phyloP scores from a whole-genome alignment of 2,113 vertebrate genomes.

The Eulacestoma nigropectus region DNA sequence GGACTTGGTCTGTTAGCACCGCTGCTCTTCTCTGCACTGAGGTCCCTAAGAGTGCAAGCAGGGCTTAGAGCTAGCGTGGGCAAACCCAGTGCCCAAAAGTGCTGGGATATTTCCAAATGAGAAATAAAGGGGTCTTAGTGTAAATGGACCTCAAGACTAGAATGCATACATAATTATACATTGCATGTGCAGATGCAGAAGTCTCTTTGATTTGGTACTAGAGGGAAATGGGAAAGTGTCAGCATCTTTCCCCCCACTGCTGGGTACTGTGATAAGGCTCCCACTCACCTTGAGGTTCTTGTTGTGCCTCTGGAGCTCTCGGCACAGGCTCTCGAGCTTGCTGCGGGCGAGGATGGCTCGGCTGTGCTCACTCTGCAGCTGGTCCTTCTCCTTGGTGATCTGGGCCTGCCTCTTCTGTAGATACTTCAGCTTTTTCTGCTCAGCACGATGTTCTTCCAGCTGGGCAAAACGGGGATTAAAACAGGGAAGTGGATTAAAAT shows the following conservation, averaged over 20 bases:
- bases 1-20: neutral
- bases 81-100: neutral
- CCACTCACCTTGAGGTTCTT: slow-evolving; percentile 81
- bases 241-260: neutral
- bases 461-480: neutral
- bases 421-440: slow-evolving; percentile 77
- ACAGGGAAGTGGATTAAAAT: neutral
- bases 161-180: neutral
- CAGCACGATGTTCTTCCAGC: slow-evolving; percentile 76
- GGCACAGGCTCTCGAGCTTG: slow-evolving; percentile 87
- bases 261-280: neutral
- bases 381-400: slow-evolving; percentile 84
- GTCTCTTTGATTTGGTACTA: neutral
- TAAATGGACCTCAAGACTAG: neutral
- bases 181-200: neutral
- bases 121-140: neutral
- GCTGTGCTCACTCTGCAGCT: slow-evolving; percentile 83
- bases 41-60: neutral
- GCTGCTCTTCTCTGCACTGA: neutral
- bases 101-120: neutral
- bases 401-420: slow-evolving; percentile 80
- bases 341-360: slow-evolving; percentile 81
- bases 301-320: slow-evolving; percentile 88
- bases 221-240: neutral
- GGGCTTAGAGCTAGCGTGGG: neutral